Evolutionary conservation across 1,140 invertebrate species (phyloP), one percentile per base, ranked within the genome.

Genomic region (Panulirus ornatus): DNA sequence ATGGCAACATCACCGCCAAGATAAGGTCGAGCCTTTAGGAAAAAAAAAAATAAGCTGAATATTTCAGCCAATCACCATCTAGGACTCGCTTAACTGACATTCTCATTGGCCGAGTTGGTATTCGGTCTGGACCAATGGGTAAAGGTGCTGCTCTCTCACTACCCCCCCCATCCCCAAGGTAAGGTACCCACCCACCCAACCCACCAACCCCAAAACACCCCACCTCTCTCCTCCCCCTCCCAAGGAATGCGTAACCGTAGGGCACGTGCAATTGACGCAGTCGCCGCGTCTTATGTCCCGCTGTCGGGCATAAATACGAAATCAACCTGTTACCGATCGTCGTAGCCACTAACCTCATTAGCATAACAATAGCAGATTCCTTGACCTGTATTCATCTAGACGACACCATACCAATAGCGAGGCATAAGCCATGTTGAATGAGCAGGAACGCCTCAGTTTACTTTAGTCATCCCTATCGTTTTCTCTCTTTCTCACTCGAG

Each of bases 301-400:
- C 87, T 89, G 71, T 82, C 82, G 36, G 63, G 79, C 76, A 89
- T 89, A 89, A 89, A 89, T 89, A 89, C 81, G 87, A 89, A 83
- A 89, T 83, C 87, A 89, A 89, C 87, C 87, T 89, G 87, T 89
- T 89, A 89, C 87, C 87, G 87, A 89, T 89, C 76, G 87, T 89
- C 76, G 87, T 89, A 89, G 87, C 42, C 79, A 73, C 81, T 83
- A 89, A 89, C 87, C 87, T 89, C 87, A 89, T 89, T 89, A 89
- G 87, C 87, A 89, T 89, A 89, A 89, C 87, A 89, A 89, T 89
- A 89, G 87, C 79, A 89, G 87, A 89, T 89, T 89, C 87, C 87
- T 89, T 89, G 87, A 89, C 87, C 87, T 89, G 87, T 89, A 89
- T 89, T 89, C 87, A 89, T 89, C 87, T 89, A 89, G 87, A 89